Conservation (phyloP, 2,113 vertebrate species). For the Lipotes vexillifer region DNA sequence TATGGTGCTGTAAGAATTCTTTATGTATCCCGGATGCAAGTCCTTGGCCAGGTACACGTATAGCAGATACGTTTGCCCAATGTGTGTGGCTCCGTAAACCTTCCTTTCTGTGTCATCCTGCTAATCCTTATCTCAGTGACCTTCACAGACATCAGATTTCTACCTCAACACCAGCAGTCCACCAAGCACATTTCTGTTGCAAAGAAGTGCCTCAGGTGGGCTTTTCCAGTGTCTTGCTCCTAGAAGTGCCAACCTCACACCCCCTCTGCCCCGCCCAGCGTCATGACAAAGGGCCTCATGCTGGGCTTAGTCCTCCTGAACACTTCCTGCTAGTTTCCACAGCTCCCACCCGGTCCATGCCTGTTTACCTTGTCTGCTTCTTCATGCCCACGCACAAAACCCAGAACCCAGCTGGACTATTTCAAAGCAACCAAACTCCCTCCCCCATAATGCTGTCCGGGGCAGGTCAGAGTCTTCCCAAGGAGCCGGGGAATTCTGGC, state of each 20-base stretch:
- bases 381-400: neutral
- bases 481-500: neutral
- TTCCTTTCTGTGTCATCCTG: neutral
- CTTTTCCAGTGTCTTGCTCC: neutral
- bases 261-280: no score
- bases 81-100: neutral
- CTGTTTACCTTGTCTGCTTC: neutral
- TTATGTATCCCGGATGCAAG: neutral
- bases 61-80: neutral
- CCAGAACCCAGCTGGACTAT: neutral
- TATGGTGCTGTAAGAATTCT: neutral
- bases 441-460: neutral
- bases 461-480: neutral
- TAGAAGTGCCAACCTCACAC: neutral
- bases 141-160: neutral
- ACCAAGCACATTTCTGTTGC: neutral
- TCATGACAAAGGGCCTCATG: fast-evolving
- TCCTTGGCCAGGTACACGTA: neutral
- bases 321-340: neutral
- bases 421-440: neutral
- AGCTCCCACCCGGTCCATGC: neutral
- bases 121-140: neutral
- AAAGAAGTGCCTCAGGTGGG: neutral
- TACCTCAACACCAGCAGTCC: neutral
- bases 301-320: neutral